Conservation (phyloP, 2,113 vertebrate genomes). For the Crotophaga sulcirostris region DNA sequence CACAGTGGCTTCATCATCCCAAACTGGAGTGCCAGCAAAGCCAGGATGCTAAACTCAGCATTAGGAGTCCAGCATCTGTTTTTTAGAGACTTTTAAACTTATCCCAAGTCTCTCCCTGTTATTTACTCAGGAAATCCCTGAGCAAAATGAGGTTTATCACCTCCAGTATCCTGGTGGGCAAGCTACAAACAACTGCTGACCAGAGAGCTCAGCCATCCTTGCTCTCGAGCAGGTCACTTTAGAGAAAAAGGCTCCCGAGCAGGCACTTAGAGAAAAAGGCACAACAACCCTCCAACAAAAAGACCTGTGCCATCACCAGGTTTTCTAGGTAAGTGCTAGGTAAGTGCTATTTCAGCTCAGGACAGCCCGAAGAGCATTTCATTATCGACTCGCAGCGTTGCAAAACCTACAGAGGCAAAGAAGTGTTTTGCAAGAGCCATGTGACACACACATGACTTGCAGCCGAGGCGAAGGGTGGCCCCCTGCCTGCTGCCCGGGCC, state of each 20-base stretch:
- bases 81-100: neutral
- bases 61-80: fast-evolving
- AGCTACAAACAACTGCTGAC: neutral
- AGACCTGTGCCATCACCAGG: neutral
- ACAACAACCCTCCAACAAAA: fast-evolving
- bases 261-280: no score
- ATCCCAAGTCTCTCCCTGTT: neutral
- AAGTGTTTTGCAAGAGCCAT: slow-evolving; percentile 86
- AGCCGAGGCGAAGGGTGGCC: slow-evolving; percentile 70
- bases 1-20: neutral
- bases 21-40: neutral
- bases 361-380: neutral
- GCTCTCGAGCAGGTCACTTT: no score
- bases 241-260: no score
- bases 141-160: neutral
- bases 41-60: no score
- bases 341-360: neutral
- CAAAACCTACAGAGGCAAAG: slow-evolving; percentile 74
- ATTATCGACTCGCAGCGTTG: slow-evolving; percentile 66
- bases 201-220: neutral
- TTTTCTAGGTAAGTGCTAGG: neutral
- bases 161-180: neutral
- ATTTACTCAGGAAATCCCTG: neutral
- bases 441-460: slow-evolving; percentile 93
- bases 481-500: neutral